A percentile compares a stretch with the other conserved stretches of the same genome.
phyloP scores from a whole-genome alignment of 2,797 vertebrate genomes.

The Macrochelys suwanniensis region DNA sequence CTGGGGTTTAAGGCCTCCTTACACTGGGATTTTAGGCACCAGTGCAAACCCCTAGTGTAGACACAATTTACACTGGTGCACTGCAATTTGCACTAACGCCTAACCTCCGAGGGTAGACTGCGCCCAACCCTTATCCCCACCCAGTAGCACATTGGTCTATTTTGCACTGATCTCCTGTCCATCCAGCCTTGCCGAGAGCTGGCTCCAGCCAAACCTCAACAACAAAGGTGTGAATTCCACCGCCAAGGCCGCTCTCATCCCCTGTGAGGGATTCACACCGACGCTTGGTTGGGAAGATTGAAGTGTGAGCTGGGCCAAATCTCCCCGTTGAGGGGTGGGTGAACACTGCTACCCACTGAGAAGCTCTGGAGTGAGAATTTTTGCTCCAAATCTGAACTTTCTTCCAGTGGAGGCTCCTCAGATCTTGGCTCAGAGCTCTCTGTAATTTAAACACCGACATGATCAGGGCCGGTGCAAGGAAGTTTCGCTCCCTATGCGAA shows the following conservation, averaged over 20 bases:
- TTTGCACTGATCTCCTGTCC: neutral
- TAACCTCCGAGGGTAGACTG: neutral
- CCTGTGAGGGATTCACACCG: neutral
- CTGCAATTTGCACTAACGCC: neutral
- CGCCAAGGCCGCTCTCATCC: neutral
- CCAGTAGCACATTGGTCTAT: neutral
- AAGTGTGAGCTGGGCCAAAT: neutral
- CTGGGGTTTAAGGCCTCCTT: neutral
- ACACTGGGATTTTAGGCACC: neutral
- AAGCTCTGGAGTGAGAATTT: rapidly evolving
- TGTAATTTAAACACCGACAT: neutral
- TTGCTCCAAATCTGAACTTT: neutral
- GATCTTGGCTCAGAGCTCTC: rapidly evolving
- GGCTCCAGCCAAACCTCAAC: neutral
- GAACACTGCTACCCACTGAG: neutral
- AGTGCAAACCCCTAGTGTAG: neutral
- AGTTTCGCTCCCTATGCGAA: no score
- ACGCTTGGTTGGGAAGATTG: neutral
- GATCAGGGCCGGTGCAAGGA: no score
- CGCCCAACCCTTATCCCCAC: neutral
- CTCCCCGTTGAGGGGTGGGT: neutral
- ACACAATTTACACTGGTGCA: neutral
- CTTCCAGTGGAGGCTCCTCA: neutral
- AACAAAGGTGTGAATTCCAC: neutral
- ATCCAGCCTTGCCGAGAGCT: neutral